These are phyloP conservation scores for Trachymyrmex cornetzi DNA, from an alignment of 1,140 invertebrate species.

Conservation along the genomic window DNA sequence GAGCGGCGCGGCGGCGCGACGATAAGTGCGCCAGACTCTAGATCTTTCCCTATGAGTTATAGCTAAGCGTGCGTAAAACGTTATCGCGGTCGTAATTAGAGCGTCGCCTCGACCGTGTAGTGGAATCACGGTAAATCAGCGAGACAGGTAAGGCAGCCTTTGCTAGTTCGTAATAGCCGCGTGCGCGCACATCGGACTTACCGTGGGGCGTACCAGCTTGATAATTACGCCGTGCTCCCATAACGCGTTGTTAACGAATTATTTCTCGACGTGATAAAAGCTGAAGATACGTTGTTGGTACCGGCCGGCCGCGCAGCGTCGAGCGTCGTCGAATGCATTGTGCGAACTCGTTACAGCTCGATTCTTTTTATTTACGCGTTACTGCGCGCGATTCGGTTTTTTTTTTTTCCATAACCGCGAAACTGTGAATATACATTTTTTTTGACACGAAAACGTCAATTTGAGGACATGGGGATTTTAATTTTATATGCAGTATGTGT, in stretches of 20 bases:
- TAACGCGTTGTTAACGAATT: slow-evolving; percentile 81
- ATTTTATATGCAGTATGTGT: slow-evolving; percentile 33
- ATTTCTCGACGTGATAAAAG: slow-evolving; percentile 76
- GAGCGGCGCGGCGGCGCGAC: slow-evolving; percentile 59
- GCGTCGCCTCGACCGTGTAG: slow-evolving; percentile 48
- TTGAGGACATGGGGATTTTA: slow-evolving; percentile 13
- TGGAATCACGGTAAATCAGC: slow-evolving; percentile 75
- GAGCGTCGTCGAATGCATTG: neutral
- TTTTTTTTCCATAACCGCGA: slow-evolving; percentile 17
- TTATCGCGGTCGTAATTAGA: slow-evolving; percentile 80
- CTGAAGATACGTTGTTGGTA: slow-evolving; percentile 67
- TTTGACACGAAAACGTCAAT: slow-evolving; percentile 31
- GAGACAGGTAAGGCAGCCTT: slow-evolving; percentile 37
- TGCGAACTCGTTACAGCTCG: slow-evolving; percentile 46
- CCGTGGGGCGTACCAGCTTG: slow-evolving; percentile 60
- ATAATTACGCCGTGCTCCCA: slow-evolving; percentile 79
- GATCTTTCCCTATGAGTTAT: slow-evolving; percentile 76
- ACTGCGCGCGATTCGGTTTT: no score
- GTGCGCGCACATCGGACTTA: slow-evolving; percentile 54
- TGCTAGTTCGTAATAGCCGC: slow-evolving; percentile 38
- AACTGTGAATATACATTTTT: slow-evolving; percentile 35
- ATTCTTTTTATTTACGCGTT: slow-evolving; percentile 56
- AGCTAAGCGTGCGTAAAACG: slow-evolving; percentile 80
- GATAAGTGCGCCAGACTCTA: slow-evolving; percentile 72
- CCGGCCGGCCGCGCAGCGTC: neutral